Evolutionary conservation across 2,797 vertebrate genomes (phyloP).

Genomic region (Percopsis omiscomaycus): DNA sequence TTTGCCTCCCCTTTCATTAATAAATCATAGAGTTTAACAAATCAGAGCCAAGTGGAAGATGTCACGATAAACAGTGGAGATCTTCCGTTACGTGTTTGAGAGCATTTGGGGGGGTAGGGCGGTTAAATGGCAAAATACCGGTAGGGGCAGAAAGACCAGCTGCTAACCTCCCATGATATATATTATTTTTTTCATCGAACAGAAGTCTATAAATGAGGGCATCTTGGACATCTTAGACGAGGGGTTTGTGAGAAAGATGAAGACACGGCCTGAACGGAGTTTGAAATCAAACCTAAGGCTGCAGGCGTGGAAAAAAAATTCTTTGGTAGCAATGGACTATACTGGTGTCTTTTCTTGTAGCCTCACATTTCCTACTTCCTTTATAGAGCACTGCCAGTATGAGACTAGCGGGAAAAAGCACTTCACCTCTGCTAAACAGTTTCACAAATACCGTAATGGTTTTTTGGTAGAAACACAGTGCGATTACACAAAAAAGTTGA

Average conservation of each 20-base stretch:
- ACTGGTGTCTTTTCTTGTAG: not conserved
- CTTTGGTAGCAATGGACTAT: not conserved
- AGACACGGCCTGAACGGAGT: not conserved
- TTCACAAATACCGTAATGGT: slow-evolving; percentile 18
- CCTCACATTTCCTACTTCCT: not conserved
- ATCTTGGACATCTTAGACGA: not conserved
- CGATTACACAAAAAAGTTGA: slow-evolving; percentile 10
- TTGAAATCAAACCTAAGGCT: not conserved
- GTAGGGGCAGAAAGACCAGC: slow-evolving; percentile 28
- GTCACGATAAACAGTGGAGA: slow-evolving; percentile 66
- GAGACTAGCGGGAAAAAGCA: not conserved
- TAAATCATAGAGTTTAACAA: slow-evolving; percentile 75
- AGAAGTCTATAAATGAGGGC: not conserved
- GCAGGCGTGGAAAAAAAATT: not conserved
- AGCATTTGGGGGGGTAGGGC: slow-evolving; percentile 14
- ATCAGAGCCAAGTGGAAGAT: slow-evolving; percentile 64
- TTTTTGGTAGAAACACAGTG: slow-evolving; percentile 33
- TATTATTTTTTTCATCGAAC: not conserved
- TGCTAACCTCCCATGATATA: slow-evolving; percentile 8
- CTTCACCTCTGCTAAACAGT: slow-evolving; percentile 20
- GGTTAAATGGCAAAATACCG: slow-evolving; percentile 27
- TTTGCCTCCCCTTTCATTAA: slow-evolving; percentile 74
- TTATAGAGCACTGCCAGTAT: not conserved
- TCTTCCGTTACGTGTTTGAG: slow-evolving; percentile 55
- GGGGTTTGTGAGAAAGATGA: not conserved